Base-by-base conservation (phyloP, 2,888 invertebrate genomes). In the Leptopilina myrica region DNA sequence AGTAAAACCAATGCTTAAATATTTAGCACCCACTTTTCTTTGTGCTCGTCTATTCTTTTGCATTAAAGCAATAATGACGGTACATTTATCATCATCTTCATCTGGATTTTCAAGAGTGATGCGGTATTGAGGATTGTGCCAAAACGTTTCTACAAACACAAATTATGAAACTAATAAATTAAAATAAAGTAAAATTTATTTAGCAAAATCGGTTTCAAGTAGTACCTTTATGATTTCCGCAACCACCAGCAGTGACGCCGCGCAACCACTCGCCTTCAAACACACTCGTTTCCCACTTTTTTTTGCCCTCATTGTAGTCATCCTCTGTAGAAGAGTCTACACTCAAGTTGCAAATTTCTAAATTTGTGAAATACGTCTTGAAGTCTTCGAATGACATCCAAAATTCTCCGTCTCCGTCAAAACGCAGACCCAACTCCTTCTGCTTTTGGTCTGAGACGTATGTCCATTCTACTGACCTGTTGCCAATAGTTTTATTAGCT, bases 301-400 rank as follows among this genome's bases (percentile, higher is more conserved):
- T 97, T 86, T 95, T 96, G 84, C 95, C 94, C 2, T 92, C 87
- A 15, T 86, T 89, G 0, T 93, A 82, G 85, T 95, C 95, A 40
- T 95, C 95, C 6, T 96, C 96, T 66, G 96, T 95, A 85, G 98
- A 91, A 0, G 98, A 97, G 89, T 99, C 98, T 0, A 98, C 98
- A 89, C 97, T 98, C 92, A 99, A 95, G 91, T 99, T 98, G 91
- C 98, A 99, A 84, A 99, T 97, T 92, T 99, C 98, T 84, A 99
- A 93, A 91, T 95, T 94, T 14, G 95, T 94, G 90, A 98, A 99
- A 87, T 97, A 95, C n/a, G 93, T 93, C 73, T 95, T 93, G 88
- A 98, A 98, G 91, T 99, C 99, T 88, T 95, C 96, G 92, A 95
- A 98, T 0, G 97, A 95, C 96, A 98, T 98, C 99, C 99, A 99